Base-by-base conservation (phyloP, 2,797 vertebrate species). In the Sebastes matsubarae region DNA sequence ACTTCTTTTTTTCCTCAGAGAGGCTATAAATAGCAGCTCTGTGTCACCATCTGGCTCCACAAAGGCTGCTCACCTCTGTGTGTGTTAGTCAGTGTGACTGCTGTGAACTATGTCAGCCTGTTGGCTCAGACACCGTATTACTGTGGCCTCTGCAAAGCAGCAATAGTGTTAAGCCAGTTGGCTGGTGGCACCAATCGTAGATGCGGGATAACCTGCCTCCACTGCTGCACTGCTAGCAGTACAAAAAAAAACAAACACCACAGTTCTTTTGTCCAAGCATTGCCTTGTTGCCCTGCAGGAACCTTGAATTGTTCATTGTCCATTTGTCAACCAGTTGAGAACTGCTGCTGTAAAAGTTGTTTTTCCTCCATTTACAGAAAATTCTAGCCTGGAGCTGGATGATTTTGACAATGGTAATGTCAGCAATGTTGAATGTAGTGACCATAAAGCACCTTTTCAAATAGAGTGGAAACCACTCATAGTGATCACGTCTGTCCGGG, bases 1-100 rank as follows among this genome's bases (percentile, higher is more conserved):
- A 69, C 63, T 63, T 14, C 67, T 81, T 70, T 70, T 50, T 36
- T 14, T 68, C 79, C 68, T 85, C 63, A 25, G 32, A 73, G 75
- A 69, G 12, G 61, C 86, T 91, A 92, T 87, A 92, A 93, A 93
- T 94, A 93, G 72, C 77, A 29, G 22, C 59, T 89, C 72, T 83
- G 72, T 93, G 89, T 92, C 89, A 93, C 91, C 89, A 92, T 93
- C 86, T 91, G 93, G 86, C 86, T 89, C 82, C 81, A 91, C 77
- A 84, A 85, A 88, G 84, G 77, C 88, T 80, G 83, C 82, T 87
- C 90, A 91, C 91, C 91, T 93, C 89, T 93, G 18, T 50, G 84
- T 88, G 81, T 75, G 81, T 84, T 89, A 85, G 85, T 77, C 88
- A 84, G 73, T 84, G 75, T 77, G 87, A 88, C 84, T 83, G 79